Conservation (phyloP, 92 coral and sea anemone species). For the Parazoanthus atlanticus region DNA sequence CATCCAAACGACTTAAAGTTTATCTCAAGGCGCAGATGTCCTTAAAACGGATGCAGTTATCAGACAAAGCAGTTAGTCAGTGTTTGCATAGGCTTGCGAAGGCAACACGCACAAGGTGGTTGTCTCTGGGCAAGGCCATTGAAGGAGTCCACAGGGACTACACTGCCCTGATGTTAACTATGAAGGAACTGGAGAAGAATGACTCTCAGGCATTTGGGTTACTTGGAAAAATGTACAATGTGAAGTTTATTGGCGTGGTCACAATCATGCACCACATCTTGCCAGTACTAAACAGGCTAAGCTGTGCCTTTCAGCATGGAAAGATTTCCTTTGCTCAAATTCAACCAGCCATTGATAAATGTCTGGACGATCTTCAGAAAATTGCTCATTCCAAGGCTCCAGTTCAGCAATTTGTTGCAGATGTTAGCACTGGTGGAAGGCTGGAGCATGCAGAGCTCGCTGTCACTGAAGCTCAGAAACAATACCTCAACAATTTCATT, state of each 20-base stretch:
- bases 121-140: slow-evolving; percentile 45
- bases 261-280: slow-evolving; percentile 33
- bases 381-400: slow-evolving; percentile 17
- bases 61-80: slow-evolving; percentile 30
- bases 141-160: slow-evolving; percentile 41
- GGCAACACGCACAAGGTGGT: slow-evolving; percentile 48
- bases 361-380: slow-evolving; percentile 34
- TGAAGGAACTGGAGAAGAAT: slow-evolving; percentile 13
- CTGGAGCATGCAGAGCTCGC: slow-evolving; percentile 22
- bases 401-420: slow-evolving; percentile 7
- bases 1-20: slow-evolving; percentile 44
- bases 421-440: slow-evolving; percentile 32
- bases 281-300: slow-evolving; percentile 43
- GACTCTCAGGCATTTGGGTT: slow-evolving; percentile 50
- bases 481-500: slow-evolving; percentile 35
- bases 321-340: slow-evolving; percentile 26
- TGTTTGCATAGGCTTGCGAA: slow-evolving; percentile 36
- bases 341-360: slow-evolving; percentile 42
- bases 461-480: not conserved
- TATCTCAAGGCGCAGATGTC: slow-evolving; percentile 22
- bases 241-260: slow-evolving; percentile 39
- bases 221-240: slow-evolving; percentile 28
- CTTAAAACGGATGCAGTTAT: slow-evolving; percentile 31
- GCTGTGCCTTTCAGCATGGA: slow-evolving; percentile 43
- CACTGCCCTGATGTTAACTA: slow-evolving; percentile 35